A percentile compares a stretch with the other conserved stretches of the same genome.
Conservation (phyloP, 2,888 invertebrate species). For the Tryphoninae sp. region DNA sequence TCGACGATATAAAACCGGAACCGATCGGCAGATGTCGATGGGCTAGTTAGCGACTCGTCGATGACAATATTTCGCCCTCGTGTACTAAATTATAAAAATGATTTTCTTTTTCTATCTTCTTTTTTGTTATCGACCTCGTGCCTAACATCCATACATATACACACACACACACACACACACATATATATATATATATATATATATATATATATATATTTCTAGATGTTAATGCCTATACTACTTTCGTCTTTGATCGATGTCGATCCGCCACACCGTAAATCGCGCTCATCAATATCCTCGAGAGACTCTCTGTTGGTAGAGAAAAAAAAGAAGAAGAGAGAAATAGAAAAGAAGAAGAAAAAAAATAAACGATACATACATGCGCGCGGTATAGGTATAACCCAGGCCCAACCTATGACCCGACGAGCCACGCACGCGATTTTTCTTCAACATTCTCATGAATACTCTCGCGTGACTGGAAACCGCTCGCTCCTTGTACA, state of each 20-base stretch:
- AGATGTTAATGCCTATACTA: conserved; percentile 10
- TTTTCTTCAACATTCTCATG: conserved; percentile 60
- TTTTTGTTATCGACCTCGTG: background rate
- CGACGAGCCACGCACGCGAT: conserved; percentile 51
- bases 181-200: conserved; percentile 27
- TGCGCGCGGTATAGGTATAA: conserved; percentile 40
- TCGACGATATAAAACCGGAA: conserved; percentile 67
- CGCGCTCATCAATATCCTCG: conserved; percentile 62
- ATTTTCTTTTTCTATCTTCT: conserved; percentile 1
- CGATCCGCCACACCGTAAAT: conserved; percentile 70
- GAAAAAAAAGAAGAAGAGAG: conserved; percentile 20
- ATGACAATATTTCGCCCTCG: conserved; percentile 65
- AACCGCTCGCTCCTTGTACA: conserved; percentile 26
- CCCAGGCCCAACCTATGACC: conserved; percentile 58
- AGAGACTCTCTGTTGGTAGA: conserved; percentile 18
- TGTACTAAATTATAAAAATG: conserved; percentile 51
- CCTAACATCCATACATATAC: too few relatives aligned
- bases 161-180: too few relatives aligned
- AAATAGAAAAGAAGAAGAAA: background rate
- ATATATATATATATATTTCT: conserved; percentile 17
- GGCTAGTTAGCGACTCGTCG: conserved; percentile 76
- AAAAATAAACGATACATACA: conserved; percentile 32
- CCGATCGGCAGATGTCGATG: conserved; percentile 79
- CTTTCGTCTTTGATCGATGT: conserved; percentile 68
- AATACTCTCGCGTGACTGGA: conserved; percentile 59